phyloP scores from a whole-genome alignment of 2,888 invertebrate genomes.

The Protophormia terraenovae region DNA sequence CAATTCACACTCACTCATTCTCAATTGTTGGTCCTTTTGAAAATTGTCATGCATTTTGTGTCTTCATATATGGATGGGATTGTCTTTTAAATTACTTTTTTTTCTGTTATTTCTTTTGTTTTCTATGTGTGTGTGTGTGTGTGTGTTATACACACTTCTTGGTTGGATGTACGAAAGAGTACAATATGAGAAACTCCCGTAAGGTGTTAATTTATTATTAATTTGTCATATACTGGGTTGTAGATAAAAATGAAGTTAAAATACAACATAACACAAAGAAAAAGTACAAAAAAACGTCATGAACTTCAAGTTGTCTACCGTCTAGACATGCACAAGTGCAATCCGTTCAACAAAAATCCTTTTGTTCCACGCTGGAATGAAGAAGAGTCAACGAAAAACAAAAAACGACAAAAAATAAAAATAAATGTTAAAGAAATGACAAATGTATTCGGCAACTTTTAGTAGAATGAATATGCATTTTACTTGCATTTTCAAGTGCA shows the following conservation, averaged over 20 bases:
- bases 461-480: constrained; percentile 49
- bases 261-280: neutral
- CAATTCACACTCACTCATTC: neutral
- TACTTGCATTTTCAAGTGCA: constrained; percentile 46
- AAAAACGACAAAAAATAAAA: constrained; percentile 33
- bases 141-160: neutral
- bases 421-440: constrained; percentile 61
- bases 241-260: constrained; percentile 60
- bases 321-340: constrained; percentile 68
- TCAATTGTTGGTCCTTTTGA: constrained; percentile 29
- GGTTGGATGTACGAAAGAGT: constrained; percentile 8
- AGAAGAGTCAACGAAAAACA: constrained; percentile 26
- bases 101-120: neutral
- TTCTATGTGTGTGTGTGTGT: neutral
- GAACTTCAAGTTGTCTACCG: constrained; percentile 67
- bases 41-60: constrained; percentile 47
- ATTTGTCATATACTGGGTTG: constrained; percentile 61
- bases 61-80: constrained; percentile 32
- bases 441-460: constrained; percentile 62
- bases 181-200: constrained; percentile 57
- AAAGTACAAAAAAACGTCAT: constrained; percentile 46
- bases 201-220: constrained; percentile 69
- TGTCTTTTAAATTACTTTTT: constrained; percentile 11
- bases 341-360: constrained; percentile 56
- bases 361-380: constrained; percentile 51